A percentile compares a stretch with the other conserved stretches of the same genome.
phyloP scores from a whole-genome alignment of 2,797 vertebrate species.

The Podarcis lilfordi region DNA sequence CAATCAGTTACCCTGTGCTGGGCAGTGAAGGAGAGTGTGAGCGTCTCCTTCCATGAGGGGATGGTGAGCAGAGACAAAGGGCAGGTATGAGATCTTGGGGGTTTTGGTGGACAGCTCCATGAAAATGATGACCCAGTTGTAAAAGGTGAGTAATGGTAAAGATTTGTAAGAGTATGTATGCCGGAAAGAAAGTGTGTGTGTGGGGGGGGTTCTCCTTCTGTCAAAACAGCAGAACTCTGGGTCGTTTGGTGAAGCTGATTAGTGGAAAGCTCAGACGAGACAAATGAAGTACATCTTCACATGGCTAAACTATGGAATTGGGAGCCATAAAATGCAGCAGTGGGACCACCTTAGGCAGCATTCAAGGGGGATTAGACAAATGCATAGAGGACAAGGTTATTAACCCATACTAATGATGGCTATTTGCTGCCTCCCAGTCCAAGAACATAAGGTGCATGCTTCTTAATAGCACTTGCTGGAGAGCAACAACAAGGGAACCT shows the following conservation, averaged over 20 bases:
- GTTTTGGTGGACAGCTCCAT: too few species aligned
- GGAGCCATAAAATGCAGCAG: not conserved
- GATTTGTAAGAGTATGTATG: not conserved
- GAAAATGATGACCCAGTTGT: too few species aligned
- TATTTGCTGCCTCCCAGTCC: not conserved
- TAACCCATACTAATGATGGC: not conserved
- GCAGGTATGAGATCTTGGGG: too few species aligned
- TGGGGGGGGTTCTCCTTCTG: not conserved
- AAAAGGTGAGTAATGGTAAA: not conserved
- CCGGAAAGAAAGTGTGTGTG: not conserved
- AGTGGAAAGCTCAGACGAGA: not conserved
- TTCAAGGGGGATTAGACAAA: not conserved
- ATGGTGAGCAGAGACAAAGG: not conserved
- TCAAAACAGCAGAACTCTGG: not conserved
- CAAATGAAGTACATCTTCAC: not conserved
- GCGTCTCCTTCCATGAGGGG: not conserved
- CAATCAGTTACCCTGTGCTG: too few species aligned
- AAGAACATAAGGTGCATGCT: not conserved
- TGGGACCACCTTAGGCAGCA: not conserved
- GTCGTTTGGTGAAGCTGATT: not conserved
- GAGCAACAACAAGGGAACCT: not conserved
- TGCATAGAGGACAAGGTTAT: not conserved
- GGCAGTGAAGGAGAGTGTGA: too few species aligned
- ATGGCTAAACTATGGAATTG: not conserved
- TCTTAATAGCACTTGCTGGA: not conserved